Evolutionary conservation across 2,888 invertebrate species (phyloP).

Genomic region (Halictus ligatus): DNA sequence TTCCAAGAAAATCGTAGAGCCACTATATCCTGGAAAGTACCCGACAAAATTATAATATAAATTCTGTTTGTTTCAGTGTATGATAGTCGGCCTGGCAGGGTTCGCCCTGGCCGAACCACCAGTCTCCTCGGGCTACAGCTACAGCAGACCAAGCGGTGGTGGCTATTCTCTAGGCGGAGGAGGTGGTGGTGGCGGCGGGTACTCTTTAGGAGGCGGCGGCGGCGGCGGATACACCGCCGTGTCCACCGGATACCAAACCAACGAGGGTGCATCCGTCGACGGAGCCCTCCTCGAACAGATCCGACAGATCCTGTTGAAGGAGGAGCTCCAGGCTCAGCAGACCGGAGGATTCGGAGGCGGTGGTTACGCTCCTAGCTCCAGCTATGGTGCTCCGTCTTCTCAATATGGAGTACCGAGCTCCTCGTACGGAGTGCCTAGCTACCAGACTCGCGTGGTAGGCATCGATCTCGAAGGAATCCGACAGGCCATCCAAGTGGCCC

Average conservation of each 20-base stretch:
- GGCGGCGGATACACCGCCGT: slow-evolving; percentile 92
- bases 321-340: slow-evolving; percentile 89
- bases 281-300: slow-evolving; percentile 92
- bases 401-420: slow-evolving; percentile 87
- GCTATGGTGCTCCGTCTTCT: slow-evolving; percentile 85
- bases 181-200: slow-evolving; percentile 80
- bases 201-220: slow-evolving; percentile 50
- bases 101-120: slow-evolving; percentile 91
- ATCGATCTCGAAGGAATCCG: slow-evolving; percentile 94
- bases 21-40: not conserved
- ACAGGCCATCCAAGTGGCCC: slow-evolving; percentile 94
- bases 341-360: slow-evolving; percentile 85
- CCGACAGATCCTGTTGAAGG: slow-evolving; percentile 93
- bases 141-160: slow-evolving; percentile 85
- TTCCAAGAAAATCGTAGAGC: too few species aligned
- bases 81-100: slow-evolving; percentile 92
- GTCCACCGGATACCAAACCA: slow-evolving; percentile 91
- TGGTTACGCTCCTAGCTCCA: slow-evolving; percentile 81
- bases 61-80: slow-evolving; percentile 88
- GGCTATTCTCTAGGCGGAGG: slow-evolving; percentile 83
- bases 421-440: slow-evolving; percentile 88
- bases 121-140: slow-evolving; percentile 82
- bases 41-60: not conserved
- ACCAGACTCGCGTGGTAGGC: slow-evolving; percentile 90
- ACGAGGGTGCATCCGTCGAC: slow-evolving; percentile 93